Conservation (phyloP, 2,888 invertebrate genomes). For the Cyclophora albipunctata region DNA sequence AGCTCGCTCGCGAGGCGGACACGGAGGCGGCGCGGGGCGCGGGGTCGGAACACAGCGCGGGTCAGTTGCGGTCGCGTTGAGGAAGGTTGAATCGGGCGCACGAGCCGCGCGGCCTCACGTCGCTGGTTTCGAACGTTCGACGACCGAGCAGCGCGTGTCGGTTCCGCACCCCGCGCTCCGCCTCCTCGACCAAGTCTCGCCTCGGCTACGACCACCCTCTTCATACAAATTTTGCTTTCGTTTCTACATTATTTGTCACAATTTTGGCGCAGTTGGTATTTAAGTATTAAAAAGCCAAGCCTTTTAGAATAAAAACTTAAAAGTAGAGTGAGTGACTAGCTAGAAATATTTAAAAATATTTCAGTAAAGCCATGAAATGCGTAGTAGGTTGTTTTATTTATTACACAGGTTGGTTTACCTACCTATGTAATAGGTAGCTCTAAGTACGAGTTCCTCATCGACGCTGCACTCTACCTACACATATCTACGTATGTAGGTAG, state of each 20-base stretch:
- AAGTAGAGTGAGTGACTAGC: background rate
- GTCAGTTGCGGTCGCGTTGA: conserved; percentile 75
- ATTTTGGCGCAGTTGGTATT: no score
- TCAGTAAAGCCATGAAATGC: no score
- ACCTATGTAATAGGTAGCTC: no score
- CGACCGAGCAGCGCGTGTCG: conserved; percentile 77
- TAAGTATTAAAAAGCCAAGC: no score
- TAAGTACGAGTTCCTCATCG: no score
- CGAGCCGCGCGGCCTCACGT: conserved; percentile 62
- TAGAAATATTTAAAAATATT: no score
- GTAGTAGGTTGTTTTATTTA: no score
- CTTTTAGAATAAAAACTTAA: no score
- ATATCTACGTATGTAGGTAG: no score
- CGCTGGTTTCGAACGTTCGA: conserved; percentile 67
- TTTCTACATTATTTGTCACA: no score
- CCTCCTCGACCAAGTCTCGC: conserved; percentile 25
- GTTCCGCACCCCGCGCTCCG: conserved; percentile 46
- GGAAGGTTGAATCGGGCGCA: conserved; percentile 75
- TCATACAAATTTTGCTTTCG: background rate
- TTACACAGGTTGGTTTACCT: no score
- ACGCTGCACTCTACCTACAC: no score
- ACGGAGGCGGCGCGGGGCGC: conserved; percentile 14
- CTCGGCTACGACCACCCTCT: conserved; percentile 31
- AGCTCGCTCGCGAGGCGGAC: conserved; percentile 9
- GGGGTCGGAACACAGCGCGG: conserved; percentile 39